Evolutionary conservation across 1,140 invertebrate species (phyloP).

Genomic region (Cephus cinctus): DNA sequence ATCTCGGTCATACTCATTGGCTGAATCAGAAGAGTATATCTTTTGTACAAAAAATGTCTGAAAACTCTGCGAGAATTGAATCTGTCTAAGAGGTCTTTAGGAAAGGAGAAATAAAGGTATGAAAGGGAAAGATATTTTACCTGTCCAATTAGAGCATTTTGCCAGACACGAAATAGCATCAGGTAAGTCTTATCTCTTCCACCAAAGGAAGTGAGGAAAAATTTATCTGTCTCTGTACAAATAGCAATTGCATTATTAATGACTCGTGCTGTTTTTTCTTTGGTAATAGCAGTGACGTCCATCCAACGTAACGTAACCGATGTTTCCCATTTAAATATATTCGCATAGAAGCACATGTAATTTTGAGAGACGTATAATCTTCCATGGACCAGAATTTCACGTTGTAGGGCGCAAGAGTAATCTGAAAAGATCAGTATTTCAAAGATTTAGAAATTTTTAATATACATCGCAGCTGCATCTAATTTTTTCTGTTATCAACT

Average conservation of each 20-base stretch:
- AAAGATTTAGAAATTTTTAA: too few species aligned
- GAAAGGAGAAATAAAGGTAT: constrained; percentile 13
- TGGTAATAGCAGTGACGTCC: constrained; percentile 88
- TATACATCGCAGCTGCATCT: too few species aligned
- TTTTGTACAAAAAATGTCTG: constrained; percentile 4
- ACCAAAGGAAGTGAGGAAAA: constrained; percentile 91
- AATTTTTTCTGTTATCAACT: too few species aligned
- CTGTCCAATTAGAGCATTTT: constrained; percentile 90
- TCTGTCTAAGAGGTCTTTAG: constrained; percentile 13
- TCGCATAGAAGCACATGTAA: constrained; percentile 93
- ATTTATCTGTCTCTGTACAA: constrained; percentile 79
- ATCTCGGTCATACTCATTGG: constrained; percentile 83
- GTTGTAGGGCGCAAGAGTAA: constrained; percentile 94
- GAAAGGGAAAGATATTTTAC: constrained; percentile 45
- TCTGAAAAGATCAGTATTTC: constrained; percentile 71
- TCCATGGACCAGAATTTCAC: constrained; percentile 90
- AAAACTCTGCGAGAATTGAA: constrained; percentile 8
- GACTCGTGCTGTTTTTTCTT: constrained; percentile 89
- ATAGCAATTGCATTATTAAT: constrained; percentile 95
- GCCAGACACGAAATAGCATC: constrained; percentile 94
- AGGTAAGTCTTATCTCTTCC: constrained; percentile 90
- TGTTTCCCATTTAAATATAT: constrained; percentile 94
- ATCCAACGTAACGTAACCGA: constrained; percentile 78
- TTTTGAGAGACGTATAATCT: constrained; percentile 90
- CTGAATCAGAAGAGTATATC: constrained; percentile 47